Base-by-base conservation (phyloP, 2,888 invertebrate genomes). In the Ectobius pallidus region DNA sequence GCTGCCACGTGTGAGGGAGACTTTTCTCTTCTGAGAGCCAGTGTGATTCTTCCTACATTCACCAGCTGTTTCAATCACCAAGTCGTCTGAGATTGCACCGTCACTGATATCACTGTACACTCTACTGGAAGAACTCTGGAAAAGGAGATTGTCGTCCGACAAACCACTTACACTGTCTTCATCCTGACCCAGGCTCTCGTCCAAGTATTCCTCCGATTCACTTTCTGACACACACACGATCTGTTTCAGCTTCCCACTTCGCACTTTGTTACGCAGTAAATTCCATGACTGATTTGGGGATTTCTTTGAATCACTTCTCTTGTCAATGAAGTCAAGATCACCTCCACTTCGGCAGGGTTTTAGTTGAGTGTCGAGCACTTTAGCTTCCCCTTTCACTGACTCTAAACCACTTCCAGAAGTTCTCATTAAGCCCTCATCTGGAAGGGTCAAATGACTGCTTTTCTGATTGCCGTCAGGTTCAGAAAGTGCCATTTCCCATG, bases 1-100 rank as follows among this genome's bases (percentile, higher is more conserved):
- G 70, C 74, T 75, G 62, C 76, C 76, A 46, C 78, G 72, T n/a
- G 73, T 75, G 46, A 78, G 73, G 11, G 77, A 75, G 25, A 73
- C 71, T 74, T 74, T 75, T 73, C 75, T 71, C 72, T 75, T 73
- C 20, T 71, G 70, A 14, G 46, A 7, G n/a, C 9, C 58, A 52
- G 9, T 25, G 18, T 52, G n/a, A 25, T 58, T 30, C 58, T 30
- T 25, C n/a, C 46, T 14, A 30, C 58, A n/a, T n/a, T 16, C 7
- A 6, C 25, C 25, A 7, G 6, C 34, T 30, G 58, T 25, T 16
- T 11, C 27, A n/a, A 2, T 58, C 9, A 58, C 14, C n/a, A 58
- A 58, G 18, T 58, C 58, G n/a, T 58, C 58, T 30, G 58, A 58
- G n/a, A 58, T 25, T n/a, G 58, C 58, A 58, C 58, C 30, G n/a